Base-by-base conservation (phyloP, 2,888 invertebrate genomes). In the Hybos culiciformis region DNA sequence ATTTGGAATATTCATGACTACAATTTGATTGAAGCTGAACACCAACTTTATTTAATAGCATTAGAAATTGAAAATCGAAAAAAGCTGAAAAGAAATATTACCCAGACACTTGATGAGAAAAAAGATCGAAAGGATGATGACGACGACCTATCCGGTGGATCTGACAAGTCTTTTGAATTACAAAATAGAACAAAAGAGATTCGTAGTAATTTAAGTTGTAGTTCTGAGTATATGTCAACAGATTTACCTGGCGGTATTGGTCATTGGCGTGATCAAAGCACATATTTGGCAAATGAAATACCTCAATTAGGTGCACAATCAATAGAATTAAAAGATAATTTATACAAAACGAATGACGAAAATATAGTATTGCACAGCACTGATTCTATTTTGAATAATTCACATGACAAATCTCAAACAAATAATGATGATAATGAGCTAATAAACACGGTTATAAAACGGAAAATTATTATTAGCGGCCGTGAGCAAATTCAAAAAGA, bases 221-320 rank as follows among this genome's bases (percentile, higher is more conserved):
- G 67, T 29, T 77, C 80, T 12, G 75, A 77, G 56, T 77, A 75
- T 55, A 72, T 78, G 54, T 74, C 78, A 39, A 77, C 81, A 57
- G 80, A 82, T 64, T 68, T 85, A 50, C 85, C 85, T 6, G 83
- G 83, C 48, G 84, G 84, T 43, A 75, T 85, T 53, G 82, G 82
- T 62, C 79, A 81, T 59, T 85, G 84, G 84, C 77, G 76, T 60
- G 85, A 83, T 59, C 75, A 82, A 59, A 84, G 82, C 59, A 83
- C 85, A 39, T 84, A 83, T 57, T 68, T 85, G 55, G 72, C 78
- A 55, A 59, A 71, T 56, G 78, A 79, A 62, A 68, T 70, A 45
- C 63, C 70, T 45, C 41, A 41, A 26, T 24, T 26, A 53, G 52
- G 18, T 60, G 63, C 51, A 60, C 60, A 43, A 51, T 7, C 37